A percentile compares a stretch with the other conserved stretches of the same genome.
Conservation (phyloP, 2,797 vertebrate genomes). For the Telmatherina bonti region DNA sequence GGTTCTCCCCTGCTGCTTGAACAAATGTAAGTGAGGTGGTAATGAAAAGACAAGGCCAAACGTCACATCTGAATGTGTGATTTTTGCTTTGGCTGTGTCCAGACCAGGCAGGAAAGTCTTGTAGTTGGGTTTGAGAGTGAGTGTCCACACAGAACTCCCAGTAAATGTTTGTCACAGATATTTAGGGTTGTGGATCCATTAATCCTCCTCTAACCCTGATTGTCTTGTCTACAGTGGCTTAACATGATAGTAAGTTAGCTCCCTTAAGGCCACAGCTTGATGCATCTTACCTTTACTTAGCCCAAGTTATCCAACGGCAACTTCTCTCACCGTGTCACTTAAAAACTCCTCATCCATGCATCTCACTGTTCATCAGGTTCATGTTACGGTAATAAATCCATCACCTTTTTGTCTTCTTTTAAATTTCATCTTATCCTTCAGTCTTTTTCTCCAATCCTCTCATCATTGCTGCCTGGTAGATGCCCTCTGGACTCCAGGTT, state of each 20-base stretch:
- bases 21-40: slow-evolving; percentile 3
- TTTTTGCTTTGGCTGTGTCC: slow-evolving; percentile 17
- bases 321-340: not conserved
- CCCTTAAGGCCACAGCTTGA: not conserved
- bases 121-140: slow-evolving; percentile 5
- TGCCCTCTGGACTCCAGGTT: slow-evolving; percentile 48
- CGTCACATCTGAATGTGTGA: slow-evolving; percentile 1
- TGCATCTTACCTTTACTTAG: not conserved
- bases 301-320: not conserved
- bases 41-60: slow-evolving; percentile 2
- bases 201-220: too few relatives aligned
- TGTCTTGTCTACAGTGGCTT: not conserved
- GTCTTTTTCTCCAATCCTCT: slow-evolving; percentile 17
- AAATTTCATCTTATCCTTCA: slow-evolving; percentile 31
- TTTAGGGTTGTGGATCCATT: slow-evolving; percentile 9
- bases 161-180: not conserved
- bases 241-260: not conserved
- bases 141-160: not conserved
- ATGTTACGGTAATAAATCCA: slow-evolving; percentile 34
- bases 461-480: slow-evolving; percentile 23
- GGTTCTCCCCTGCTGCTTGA: not conserved
- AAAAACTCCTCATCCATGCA: slow-evolving; percentile 24
- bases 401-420: slow-evolving; percentile 35
- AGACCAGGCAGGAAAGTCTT: not conserved
- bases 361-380: slow-evolving; percentile 22